These are phyloP conservation scores for Troglohyphantes excavatus DNA, from an alignment of 2,888 invertebrate genomes.

Conservation along the genomic window DNA sequence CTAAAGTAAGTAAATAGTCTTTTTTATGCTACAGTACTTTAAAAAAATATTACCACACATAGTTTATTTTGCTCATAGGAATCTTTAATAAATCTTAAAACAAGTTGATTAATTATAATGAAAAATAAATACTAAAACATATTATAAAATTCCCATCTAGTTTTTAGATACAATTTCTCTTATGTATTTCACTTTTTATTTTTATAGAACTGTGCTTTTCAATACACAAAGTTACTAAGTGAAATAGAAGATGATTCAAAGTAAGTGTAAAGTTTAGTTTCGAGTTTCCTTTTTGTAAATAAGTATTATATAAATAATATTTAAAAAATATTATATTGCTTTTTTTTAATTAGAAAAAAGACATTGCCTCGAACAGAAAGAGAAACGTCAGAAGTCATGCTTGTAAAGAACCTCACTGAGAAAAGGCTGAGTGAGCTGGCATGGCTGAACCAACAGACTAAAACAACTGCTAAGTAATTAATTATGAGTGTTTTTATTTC, in stretches of 20 bases:
- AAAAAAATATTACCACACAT: too few relatives aligned
- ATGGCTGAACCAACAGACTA: constrained; percentile 86
- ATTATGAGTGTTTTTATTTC: too few relatives aligned
- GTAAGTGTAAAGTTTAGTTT: constrained; percentile 81
- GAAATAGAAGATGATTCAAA: constrained; percentile 90
- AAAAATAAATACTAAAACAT: too few relatives aligned
- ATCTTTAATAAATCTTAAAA: too few relatives aligned
- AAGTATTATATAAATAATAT: background rate
- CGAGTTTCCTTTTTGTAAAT: background rate
- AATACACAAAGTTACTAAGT: constrained; percentile 91
- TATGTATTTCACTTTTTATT: constrained; percentile 50
- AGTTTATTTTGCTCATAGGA: too few relatives aligned
- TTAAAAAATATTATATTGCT: background rate
- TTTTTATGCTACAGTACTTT: background rate
- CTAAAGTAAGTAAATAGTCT: constrained; percentile 84
- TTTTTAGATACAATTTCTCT: too few relatives aligned
- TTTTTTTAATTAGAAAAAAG: constrained; percentile 84
- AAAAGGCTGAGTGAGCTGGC: constrained; percentile 91
- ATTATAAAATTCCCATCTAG: background rate
- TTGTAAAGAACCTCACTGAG: constrained; percentile 89
- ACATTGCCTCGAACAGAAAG: constrained; percentile 85
- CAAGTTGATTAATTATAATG: too few relatives aligned
- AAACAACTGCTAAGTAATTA: constrained; percentile 54
- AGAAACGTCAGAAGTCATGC: constrained; percentile 90
- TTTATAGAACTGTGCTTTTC: constrained; percentile 90